These are phyloP conservation scores for Charadrius vociferus DNA, from an alignment of 2,113 vertebrate genomes.

Conservation along the genomic window DNA sequence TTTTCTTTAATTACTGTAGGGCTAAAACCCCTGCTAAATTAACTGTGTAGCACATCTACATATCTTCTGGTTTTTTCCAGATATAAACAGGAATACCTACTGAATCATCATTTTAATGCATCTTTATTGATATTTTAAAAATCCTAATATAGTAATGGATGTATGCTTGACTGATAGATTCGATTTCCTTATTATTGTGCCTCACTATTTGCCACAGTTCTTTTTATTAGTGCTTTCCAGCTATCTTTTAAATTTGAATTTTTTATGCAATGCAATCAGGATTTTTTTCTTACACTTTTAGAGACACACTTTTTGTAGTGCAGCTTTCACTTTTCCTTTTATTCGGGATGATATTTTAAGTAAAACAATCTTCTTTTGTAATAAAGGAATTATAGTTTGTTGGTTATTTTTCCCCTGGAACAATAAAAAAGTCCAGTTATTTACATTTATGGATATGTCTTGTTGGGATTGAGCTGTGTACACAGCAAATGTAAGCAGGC, in stretches of 20 bases:
- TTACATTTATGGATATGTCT: background rate
- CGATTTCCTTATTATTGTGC: background rate
- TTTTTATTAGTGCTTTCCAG: background rate
- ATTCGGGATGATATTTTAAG: background rate
- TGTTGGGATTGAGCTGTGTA: background rate
- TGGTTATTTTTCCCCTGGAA: background rate
- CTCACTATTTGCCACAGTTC: background rate
- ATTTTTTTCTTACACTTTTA: background rate
- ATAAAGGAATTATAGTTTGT: background rate
- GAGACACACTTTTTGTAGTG: background rate
- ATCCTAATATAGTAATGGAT: background rate
- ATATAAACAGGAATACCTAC: background rate
- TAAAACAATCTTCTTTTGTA: background rate
- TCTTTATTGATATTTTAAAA: background rate
- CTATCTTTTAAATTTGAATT: background rate
- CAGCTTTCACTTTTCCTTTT: background rate
- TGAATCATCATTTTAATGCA: background rate
- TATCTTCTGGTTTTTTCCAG: background rate
- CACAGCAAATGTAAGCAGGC: background rate
- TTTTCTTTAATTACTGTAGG: background rate
- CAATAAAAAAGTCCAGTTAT: background rate
- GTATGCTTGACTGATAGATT: background rate
- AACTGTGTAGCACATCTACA: background rate
- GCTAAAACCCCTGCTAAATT: background rate
- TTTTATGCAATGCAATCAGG: background rate